These are phyloP conservation scores for Zophobas atratus DNA, from an alignment of 1,140 invertebrate genomes.

Conservation along the genomic window DNA sequence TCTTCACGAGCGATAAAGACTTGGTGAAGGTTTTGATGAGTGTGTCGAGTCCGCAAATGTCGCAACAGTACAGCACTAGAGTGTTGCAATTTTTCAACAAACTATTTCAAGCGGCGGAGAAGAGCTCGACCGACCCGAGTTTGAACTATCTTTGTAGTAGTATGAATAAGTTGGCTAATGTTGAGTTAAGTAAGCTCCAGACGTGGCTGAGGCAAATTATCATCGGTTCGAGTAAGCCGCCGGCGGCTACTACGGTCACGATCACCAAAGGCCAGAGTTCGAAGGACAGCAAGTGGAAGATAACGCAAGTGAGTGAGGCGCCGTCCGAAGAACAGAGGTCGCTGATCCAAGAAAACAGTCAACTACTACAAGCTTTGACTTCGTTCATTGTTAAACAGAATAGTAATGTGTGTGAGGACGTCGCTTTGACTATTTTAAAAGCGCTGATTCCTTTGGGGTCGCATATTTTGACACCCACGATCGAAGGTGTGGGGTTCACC, in stretches of 20 bases:
- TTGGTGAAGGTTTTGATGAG: constrained; percentile 83
- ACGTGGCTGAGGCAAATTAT: constrained; percentile 81
- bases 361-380: constrained; percentile 81
- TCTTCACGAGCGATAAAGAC: constrained; percentile 78
- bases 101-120: constrained; percentile 80
- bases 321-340: constrained; percentile 67
- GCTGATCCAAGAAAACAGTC: constrained; percentile 78
- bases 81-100: constrained; percentile 88
- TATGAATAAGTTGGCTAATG: constrained; percentile 77
- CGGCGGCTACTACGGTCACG: constrained; percentile 65
- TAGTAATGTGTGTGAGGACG: constrained; percentile 76
- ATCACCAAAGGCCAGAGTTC: constrained; percentile 40
- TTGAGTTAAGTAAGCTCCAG: constrained; percentile 78
- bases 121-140: constrained; percentile 72
- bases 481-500: constrained; percentile 83
- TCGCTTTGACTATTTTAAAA: constrained; percentile 81
- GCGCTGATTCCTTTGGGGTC: constrained; percentile 84
- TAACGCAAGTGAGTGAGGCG: constrained; percentile 20
- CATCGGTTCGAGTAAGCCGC: constrained; percentile 71
- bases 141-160: constrained; percentile 80
- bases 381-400: constrained; percentile 84
- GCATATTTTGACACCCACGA: constrained; percentile 75
- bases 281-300: constrained; percentile 54
- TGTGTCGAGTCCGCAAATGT: constrained; percentile 78
- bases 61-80: constrained; percentile 81